Conservation (phyloP, 2,113 vertebrate genomes). For the Acrocephalus arundinaceus region DNA sequence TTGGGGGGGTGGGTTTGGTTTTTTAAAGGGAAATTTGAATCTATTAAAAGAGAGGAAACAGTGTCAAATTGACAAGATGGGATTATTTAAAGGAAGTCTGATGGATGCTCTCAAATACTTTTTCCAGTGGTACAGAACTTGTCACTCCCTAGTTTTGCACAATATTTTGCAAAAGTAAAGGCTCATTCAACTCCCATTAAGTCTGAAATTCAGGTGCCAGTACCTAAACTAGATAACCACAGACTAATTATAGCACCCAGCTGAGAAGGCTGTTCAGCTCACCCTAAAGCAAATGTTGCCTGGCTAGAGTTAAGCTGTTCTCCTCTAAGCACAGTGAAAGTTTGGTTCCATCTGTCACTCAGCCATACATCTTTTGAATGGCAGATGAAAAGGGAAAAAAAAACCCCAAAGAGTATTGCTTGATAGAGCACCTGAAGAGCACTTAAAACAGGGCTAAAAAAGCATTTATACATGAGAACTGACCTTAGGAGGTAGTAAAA, state of each 20-base stretch:
- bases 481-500: not conserved
- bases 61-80: not conserved
- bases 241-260: not conserved
- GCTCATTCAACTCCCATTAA: not conserved
- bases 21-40: not conserved
- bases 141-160: not conserved
- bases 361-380: not conserved
- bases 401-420: fast-evolving
- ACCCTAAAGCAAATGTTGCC: not conserved
- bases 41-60: not conserved
- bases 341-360: not conserved
- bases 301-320: not conserved
- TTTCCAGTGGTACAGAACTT: not conserved
- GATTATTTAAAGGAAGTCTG: not conserved
- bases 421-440: not conserved
- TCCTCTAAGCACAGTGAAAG: not conserved
- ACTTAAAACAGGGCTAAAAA: not conserved
- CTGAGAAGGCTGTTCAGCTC: not conserved
- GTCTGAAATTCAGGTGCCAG: not conserved
- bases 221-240: not conserved
- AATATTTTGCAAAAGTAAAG: not conserved
- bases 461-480: not conserved
- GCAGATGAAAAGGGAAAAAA: not conserved
- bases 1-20: fast-evolving
- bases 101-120: not conserved